These are phyloP conservation scores for Hoplodrina blanda DNA, from an alignment of 2,888 invertebrate genomes.

Conservation along the genomic window DNA sequence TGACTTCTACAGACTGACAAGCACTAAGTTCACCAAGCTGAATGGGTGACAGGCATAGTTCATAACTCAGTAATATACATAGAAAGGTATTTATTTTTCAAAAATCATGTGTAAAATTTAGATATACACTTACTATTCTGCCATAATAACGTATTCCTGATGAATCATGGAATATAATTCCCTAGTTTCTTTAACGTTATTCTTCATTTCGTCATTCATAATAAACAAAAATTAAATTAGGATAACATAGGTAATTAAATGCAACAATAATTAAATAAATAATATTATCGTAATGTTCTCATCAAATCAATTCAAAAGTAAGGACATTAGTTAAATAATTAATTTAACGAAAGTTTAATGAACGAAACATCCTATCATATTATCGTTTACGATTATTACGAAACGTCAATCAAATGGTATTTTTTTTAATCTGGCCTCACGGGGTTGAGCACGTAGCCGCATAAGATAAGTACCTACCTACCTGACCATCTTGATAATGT, in stretches of 20 bases:
- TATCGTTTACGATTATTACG: no score
- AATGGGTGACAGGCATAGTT: neutral
- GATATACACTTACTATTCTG: constrained; percentile 95
- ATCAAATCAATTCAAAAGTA: no score
- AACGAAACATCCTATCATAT: neutral
- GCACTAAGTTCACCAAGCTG: neutral
- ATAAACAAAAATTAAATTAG: constrained; percentile 31
- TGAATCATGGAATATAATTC: constrained; percentile 94
- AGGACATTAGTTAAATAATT: constrained; percentile 10
- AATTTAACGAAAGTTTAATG: neutral
- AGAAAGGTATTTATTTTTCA: neutral
- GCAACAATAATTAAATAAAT: constrained; percentile 2
- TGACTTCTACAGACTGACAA: neutral
- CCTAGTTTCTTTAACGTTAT: constrained; percentile 90
- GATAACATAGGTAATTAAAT: neutral
- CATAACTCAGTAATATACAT: neutral
- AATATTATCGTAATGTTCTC: neutral
- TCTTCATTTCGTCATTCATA: constrained; percentile 80
- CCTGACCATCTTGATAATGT: no score
- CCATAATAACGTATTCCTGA: constrained; percentile 97
- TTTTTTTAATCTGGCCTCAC: no score
- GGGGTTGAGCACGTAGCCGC: no score
- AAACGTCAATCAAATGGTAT: constrained; percentile 8
- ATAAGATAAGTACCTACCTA: no score
- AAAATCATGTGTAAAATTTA: neutral